Evolutionary conservation across 2,797 vertebrate species (phyloP), one percentile per base, ranked within the genome.

Genomic region (Silurus lanzhouensis): DNA sequence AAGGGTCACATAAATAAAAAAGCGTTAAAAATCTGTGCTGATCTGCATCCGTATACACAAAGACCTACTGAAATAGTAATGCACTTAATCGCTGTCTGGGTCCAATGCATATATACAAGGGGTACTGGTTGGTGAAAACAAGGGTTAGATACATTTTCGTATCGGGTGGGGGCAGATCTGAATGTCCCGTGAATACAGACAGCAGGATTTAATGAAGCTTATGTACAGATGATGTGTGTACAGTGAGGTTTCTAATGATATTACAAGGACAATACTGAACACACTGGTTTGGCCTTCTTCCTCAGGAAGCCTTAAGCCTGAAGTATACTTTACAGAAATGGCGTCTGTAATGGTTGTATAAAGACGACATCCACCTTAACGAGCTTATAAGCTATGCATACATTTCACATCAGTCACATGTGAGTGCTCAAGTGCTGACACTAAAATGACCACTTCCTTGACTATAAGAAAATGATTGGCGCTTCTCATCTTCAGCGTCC

Each of bases 1-100:
- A 85, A 86, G 85, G 68, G 77, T 75, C 79, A 77, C 83, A 64
- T 38, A 86, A 85, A 83, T 57, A 82, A 85, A 46, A 52, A 52
- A 38, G 58, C 20, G 15, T 31, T 58, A 20, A 31, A 61, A 60
- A 63, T 61, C 20, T 22, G 61, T 27, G 22, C 44, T 52, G 25
- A 66, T 66, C 44, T 8, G 61, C 64, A 64, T 52, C 61, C 0
- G n/a, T 81, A 6, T 66, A 25, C 44, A 66, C 44, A 64, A 57
- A 82, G n/a, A 25, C 25, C 14, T 86, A 89, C 20, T 78, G 72
- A 71, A 79, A 60, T 72, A 83, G 31, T 86, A 94, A 94, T 93
- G 94, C 94, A 94, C 92, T 95, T 94, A 88, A 92, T 68, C 91
- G 88, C 90, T 81, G 88, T 90, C 87, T 87, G 91, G 93, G 89